A percentile compares a stretch with the other conserved stretches of the same genome.
Conservation (phyloP, 2,113 vertebrate genomes). For the Sinocyclocheilus rhinocerous region DNA sequence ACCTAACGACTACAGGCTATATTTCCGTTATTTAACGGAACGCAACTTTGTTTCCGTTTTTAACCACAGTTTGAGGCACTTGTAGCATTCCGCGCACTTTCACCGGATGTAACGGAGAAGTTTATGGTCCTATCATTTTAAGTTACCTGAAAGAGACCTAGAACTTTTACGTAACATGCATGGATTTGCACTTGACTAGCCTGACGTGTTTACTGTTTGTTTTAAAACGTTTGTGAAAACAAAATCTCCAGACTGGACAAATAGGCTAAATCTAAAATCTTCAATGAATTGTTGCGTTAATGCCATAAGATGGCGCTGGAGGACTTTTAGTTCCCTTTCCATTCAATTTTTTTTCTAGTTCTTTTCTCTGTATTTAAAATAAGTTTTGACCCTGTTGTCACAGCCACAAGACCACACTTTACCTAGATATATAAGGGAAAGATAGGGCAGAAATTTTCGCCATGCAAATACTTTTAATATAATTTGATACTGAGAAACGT, state of each 20-base stretch:
- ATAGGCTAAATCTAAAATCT: not conserved
- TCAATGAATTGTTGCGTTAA: not conserved
- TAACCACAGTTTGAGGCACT: no score
- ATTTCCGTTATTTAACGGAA: no score
- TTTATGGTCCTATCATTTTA: no score
- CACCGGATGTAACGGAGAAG: no score
- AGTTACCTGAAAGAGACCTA: no score
- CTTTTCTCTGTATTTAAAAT: not conserved
- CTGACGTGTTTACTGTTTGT: not conserved
- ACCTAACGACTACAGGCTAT: no score
- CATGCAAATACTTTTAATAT: not conserved
- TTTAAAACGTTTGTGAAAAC: not conserved
- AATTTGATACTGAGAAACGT: not conserved
- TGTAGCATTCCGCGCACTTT: no score
- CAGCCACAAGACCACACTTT: no score
- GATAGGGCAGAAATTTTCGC: not conserved
- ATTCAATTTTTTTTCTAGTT: not conserved
- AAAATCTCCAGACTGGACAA: not conserved
- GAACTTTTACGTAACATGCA: not conserved
- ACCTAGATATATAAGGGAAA: no score
- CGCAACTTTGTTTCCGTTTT: no score
- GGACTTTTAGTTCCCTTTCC: not conserved
- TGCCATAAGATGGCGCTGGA: constrained; percentile 3
- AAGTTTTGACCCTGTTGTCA: not conserved
- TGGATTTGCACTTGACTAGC: not conserved